Percentiles rank a stretch among this genome's conserved stretches.
phyloP scores from a whole-genome alignment of 2,113 vertebrate genomes.

The Ailurus styani region DNA sequence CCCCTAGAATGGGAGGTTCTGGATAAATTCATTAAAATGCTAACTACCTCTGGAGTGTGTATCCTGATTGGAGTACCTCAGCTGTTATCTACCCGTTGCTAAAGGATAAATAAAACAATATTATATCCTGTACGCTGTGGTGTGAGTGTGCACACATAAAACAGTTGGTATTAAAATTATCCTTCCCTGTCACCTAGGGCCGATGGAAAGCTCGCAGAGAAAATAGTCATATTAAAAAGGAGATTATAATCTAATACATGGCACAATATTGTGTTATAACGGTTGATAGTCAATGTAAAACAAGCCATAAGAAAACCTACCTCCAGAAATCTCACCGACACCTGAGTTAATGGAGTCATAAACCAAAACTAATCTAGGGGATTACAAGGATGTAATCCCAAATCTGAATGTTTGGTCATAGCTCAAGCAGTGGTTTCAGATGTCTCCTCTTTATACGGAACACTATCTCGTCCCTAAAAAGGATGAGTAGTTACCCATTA shows the following conservation, averaged over 20 bases:
- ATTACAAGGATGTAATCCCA: neutral
- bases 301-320: neutral
- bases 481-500: neutral
- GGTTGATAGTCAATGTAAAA: neutral
- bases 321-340: neutral
- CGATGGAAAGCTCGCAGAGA: neutral
- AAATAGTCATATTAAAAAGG: neutral
- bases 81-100: neutral
- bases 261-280: neutral
- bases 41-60: neutral
- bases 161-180: neutral
- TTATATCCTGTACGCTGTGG: neutral
- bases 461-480: neutral
- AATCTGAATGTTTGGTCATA: neutral
- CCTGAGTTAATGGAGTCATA: neutral
- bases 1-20: neutral
- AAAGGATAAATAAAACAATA: neutral
- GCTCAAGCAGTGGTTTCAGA: neutral
- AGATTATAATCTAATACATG: neutral
- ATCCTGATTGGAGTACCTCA: neutral
- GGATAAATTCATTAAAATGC: constrained; percentile 34
- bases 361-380: neutral
- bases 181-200: neutral
- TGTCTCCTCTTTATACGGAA: neutral
- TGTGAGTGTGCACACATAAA: neutral